A percentile compares a stretch with the other conserved stretches of the same genome.
Conservation (phyloP, 2,888 invertebrate species). For the Octodonta nipae region DNA sequence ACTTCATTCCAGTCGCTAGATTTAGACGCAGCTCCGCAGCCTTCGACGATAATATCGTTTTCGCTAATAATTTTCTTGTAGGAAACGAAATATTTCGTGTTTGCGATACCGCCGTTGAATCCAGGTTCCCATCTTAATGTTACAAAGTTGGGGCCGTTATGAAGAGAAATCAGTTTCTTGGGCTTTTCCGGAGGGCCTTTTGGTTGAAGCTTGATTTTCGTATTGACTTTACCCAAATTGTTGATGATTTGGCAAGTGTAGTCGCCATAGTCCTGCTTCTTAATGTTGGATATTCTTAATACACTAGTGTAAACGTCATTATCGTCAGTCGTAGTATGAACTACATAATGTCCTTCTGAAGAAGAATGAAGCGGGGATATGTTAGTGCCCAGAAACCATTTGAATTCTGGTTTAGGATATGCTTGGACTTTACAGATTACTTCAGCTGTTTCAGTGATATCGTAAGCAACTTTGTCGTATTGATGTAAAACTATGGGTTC, state of each 20-base stretch:
- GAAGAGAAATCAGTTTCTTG: constrained; percentile 53
- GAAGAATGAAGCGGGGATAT: constrained; percentile 61
- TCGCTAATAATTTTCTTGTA: constrained; percentile 56
- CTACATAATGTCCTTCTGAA: constrained; percentile 74
- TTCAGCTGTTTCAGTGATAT: constrained; percentile 70
- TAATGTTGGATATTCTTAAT: constrained; percentile 57
- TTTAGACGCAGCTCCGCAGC: constrained; percentile 46
- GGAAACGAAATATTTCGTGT: constrained; percentile 77
- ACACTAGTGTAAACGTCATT: constrained; percentile 78
- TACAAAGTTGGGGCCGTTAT: constrained; percentile 66
- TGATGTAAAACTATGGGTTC: constrained; percentile 75
- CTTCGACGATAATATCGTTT: constrained; percentile 47
- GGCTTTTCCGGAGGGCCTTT: constrained; percentile 82
- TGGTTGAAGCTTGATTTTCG: constrained; percentile 66
- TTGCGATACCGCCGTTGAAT: constrained; percentile 77
- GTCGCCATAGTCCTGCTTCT: constrained; percentile 78
- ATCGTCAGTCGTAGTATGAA: constrained; percentile 65
- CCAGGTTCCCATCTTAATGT: constrained; percentile 77
- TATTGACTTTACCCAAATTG: constrained; percentile 60
- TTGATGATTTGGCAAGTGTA: constrained; percentile 83
- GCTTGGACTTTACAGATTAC: constrained; percentile 81
- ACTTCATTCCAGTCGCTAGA: constrained; percentile 65
- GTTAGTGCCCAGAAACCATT: constrained; percentile 75
- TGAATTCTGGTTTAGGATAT: constrained; percentile 83
- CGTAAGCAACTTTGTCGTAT: constrained; percentile 79